Conservation (phyloP, 2,888 invertebrate species). For the Salpingus planirostris region DNA sequence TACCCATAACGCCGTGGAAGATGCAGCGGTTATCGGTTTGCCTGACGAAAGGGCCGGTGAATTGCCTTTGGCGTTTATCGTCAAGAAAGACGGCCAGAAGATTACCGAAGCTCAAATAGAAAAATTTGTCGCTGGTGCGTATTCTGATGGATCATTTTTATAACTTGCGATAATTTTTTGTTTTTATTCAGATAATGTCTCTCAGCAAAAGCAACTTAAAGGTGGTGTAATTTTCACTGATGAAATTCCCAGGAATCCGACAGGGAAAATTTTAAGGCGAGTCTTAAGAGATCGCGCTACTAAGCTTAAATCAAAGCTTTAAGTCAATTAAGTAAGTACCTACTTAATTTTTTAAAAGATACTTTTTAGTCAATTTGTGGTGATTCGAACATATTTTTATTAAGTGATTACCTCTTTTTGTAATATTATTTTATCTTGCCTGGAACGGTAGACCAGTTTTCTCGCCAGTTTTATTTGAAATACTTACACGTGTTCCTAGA, state of each 20-base stretch:
- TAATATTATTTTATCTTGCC: too few species aligned
- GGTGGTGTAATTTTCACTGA: constrained; percentile 60
- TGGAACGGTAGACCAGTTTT: too few species aligned
- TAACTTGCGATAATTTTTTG: neutral
- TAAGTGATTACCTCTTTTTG: too few species aligned
- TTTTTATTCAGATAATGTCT: constrained; percentile 28
- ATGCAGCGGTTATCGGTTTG: constrained; percentile 74
- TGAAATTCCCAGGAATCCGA: constrained; percentile 57
- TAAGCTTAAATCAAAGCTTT: constrained; percentile 32
- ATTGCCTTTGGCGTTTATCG: constrained; percentile 68
- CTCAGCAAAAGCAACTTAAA: constrained; percentile 54
- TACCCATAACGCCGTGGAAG: constrained; percentile 61
- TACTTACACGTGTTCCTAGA: too few species aligned
- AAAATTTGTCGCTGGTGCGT: constrained; percentile 43
- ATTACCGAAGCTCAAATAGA: constrained; percentile 42
- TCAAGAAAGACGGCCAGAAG: constrained; percentile 47
- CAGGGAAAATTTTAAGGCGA: constrained; percentile 60
- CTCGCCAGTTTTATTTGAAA: too few species aligned
- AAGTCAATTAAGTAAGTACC: too few species aligned
- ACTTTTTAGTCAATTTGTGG: too few species aligned
- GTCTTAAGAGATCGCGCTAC: constrained; percentile 44
- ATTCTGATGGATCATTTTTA: neutral
- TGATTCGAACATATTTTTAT: too few species aligned
- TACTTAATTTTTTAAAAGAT: too few species aligned
- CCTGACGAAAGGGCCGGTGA: constrained; percentile 69